Evolutionary conservation across 1,140 invertebrate species (phyloP), one percentile per base, ranked within the genome.

Genomic region (Megalopta genalis): DNA sequence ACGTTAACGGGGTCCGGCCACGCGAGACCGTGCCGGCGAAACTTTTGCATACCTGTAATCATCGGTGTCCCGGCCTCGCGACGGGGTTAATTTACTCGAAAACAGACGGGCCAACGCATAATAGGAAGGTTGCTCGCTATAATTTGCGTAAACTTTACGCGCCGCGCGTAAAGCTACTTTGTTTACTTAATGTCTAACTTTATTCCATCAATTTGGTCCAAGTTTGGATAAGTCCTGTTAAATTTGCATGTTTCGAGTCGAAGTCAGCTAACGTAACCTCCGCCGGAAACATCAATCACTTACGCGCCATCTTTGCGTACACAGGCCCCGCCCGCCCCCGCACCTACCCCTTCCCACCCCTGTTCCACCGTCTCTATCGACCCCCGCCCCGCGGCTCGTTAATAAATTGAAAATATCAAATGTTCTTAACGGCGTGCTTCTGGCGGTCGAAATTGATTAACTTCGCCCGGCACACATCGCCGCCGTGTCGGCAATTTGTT

Each of bases 101-200:
- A 66, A 64, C 49, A 46, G 12, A 25, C 46, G 23, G 59, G 37
- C 16, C 62, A 60, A 65, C 52, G 52, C 16, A 79, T 79, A 74
- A 79, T 74, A n/a, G 32, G 21, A 25, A 54, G 60, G 49, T 57
- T 74, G 70, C 49, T 37, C 54, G 21, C 62, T 74, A 25, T 79
- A 79, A 79, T 79, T 79, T 74, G 70, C 62, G 77, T 66, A 27
- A 74, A 79, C 14, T 79, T 73, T 64, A 73, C 77, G 27, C 76
- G 68, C 21, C 59, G 21, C 59, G 62, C 16, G 69, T 62, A 59
- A 65, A 79, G 46, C 70, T 65, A 73, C 60, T 79, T 79, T 79
- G 70, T 74, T 72, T 79, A 79, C 77, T 79, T 79, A 79, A 79
- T 59, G 77, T 74, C 77, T 70, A 79, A 79, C 77, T 79, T 79